Evolutionary conservation across 2,888 invertebrate species (phyloP), one percentile per base, ranked within the genome.

Genomic region (Atrina japonica): DNA sequence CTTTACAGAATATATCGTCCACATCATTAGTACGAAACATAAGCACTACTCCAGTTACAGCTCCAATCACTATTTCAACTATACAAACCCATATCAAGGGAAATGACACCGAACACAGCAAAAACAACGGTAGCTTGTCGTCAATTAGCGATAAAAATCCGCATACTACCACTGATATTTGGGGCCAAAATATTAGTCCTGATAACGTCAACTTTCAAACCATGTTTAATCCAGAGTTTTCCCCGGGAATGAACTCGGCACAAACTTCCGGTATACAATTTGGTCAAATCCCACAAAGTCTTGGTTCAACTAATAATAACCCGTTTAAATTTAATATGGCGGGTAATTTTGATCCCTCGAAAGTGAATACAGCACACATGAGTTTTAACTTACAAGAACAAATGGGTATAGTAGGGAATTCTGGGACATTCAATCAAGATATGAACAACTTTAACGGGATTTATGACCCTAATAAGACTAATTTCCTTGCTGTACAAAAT

Each of bases 301-400:
- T 18, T 16, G 23, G 40, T n/a, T 35, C 61, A 23, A 30, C 16
- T 30, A 21, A 21, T 3, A 49, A 27, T 11, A 25, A 25, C 18
- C 29, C n/a, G 14, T n/a, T 27, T 11, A 27, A 5, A n/a, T n/a
- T 21, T 7, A 23, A 40, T n/a, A 43, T 23, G 3, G 40, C 40
- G 14, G 58, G 49, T 25, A 53, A 41, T 18, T 71, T 71, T 63
- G 49, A 66, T 58, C 61, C 71, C 6, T 61, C 60, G 14, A 25
- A 66, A 18, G 65, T 66, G 3, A 71, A 71, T 11, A 18, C 29
- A 6, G 58, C 49, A 21, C 40, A 58, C 5, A 65, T 65, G 52
- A 59, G 43, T 23, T 66, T 66, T 23, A 56, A 66, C 18, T 27
- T 66, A 16, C 45, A 66, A n/a, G 16, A 43, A 7, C 66, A 66